These are phyloP conservation scores for Orchesella flavescens DNA, from an alignment of 2,888 invertebrate species.

Conservation along the genomic window DNA sequence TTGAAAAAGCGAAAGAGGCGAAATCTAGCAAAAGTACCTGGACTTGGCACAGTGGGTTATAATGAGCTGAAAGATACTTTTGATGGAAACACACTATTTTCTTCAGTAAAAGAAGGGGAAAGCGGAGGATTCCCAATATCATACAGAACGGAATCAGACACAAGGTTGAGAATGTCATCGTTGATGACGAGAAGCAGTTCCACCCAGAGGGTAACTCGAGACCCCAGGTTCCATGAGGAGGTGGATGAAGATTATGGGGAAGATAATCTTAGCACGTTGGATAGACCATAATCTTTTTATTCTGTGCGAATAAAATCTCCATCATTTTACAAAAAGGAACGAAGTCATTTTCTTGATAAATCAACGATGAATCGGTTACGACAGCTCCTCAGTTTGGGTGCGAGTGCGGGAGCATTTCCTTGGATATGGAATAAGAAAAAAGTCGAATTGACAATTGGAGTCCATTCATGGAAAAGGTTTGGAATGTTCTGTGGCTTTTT, in stretches of 20 bases:
- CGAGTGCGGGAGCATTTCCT: constrained; percentile 33
- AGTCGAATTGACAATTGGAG: constrained; percentile 43
- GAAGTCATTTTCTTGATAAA: too few relatives aligned
- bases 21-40: too few relatives aligned
- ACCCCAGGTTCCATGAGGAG: background rate
- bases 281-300: background rate
- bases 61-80: constrained; percentile 22
- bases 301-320: background rate
- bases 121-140: background rate
- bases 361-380: constrained; percentile 22
- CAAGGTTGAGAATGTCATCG: too few relatives aligned
- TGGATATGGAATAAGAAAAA: constrained; percentile 55
- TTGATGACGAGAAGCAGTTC: too few relatives aligned
- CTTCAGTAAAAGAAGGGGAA: too few relatives aligned
- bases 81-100: too few relatives aligned
- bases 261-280: background rate
- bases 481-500: constrained; percentile 27
- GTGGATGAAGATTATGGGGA: background rate
- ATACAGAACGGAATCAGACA: background rate
- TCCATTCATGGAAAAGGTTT: background rate
- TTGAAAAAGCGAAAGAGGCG: too few relatives aligned
- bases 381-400: constrained; percentile 36
- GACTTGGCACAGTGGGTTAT: constrained; percentile 27
- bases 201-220: too few relatives aligned
- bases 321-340: too few relatives aligned